phyloP scores from a whole-genome alignment of 2,888 invertebrate species.

The Cheilosia grossa region DNA sequence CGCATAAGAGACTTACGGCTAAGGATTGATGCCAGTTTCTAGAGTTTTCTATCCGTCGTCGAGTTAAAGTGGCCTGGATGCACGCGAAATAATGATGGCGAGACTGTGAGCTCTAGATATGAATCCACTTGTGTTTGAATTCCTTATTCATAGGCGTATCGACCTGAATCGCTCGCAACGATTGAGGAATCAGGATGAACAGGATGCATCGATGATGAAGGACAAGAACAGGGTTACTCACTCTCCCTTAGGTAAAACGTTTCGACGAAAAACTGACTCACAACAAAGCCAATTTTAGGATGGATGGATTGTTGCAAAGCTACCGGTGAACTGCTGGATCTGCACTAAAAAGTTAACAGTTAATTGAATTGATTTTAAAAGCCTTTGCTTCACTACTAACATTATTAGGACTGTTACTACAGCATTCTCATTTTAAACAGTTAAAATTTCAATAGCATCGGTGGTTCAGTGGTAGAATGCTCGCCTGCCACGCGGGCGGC shows the following conservation, averaged over 20 bases:
- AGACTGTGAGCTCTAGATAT: slow-evolving; percentile 40
- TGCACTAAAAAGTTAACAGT: no score
- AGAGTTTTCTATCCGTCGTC: slow-evolving; percentile 19
- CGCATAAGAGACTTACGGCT: slow-evolving; percentile 21
- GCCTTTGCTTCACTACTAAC: no score
- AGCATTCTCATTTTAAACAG: no score
- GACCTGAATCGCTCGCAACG: slow-evolving; percentile 20
- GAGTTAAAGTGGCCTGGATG: background rate
- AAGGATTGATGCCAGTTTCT: slow-evolving; percentile 34
- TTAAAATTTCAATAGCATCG: slow-evolving; percentile 48
- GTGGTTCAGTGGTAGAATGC: slow-evolving; percentile 75
- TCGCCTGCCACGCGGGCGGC: slow-evolving; percentile 75
- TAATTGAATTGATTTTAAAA: no score
- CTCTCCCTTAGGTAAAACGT: no score
- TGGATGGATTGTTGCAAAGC: no score
- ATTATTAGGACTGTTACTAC: no score
- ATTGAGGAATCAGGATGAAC: background rate
- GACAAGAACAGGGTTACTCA: no score
- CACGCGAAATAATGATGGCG: slow-evolving; percentile 23
- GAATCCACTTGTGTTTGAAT: slow-evolving; percentile 43
- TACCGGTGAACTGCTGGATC: no score
- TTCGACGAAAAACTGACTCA: no score
- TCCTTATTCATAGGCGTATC: slow-evolving; percentile 14
- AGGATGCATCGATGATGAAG: no score
- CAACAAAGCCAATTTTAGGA: no score